phyloP scores from a whole-genome alignment of 2,888 invertebrate species.

The Teleiodes luculella region DNA sequence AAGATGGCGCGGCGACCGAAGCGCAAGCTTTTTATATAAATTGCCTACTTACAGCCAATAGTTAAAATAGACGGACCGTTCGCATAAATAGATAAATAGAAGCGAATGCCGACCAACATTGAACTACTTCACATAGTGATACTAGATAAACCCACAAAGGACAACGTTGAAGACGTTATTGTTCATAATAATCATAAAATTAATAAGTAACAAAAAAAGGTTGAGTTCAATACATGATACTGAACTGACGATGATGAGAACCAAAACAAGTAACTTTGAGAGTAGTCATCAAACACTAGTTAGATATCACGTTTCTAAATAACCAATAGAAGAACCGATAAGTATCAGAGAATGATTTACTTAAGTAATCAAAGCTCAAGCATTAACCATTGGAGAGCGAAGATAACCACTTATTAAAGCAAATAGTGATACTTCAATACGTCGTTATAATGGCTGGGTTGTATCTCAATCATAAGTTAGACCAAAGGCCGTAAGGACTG shows the following conservation, averaged over 20 bases:
- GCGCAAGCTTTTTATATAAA: conserved; percentile 34
- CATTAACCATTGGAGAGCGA: not conserved
- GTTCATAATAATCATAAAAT: not conserved
- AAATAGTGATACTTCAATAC: conserved; percentile 4
- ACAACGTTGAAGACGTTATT: not conserved
- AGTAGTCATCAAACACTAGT: not conserved
- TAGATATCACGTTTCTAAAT: not conserved
- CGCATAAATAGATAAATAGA: not conserved
- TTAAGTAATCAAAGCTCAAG: conserved; percentile 1
- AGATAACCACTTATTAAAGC: conserved; percentile 8
- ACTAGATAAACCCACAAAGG: not conserved
- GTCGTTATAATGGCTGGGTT: not conserved
- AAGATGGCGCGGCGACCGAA: conserved; percentile 29
- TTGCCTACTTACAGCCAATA: conserved; percentile 33
- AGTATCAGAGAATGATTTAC: conserved; percentile 3
- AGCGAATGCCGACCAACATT: not conserved
- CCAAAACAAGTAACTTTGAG: not conserved
- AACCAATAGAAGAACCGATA: not conserved
- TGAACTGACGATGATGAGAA: too few relatives aligned
- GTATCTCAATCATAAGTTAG: conserved; percentile 9
- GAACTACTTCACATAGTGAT: not conserved
- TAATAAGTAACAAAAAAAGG: not conserved
- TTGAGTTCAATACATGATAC: not conserved
- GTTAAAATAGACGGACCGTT: conserved; percentile 21
- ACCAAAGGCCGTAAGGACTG: conserved; percentile 16